These are phyloP conservation scores for Poecilia gillii DNA, from an alignment of 2,797 vertebrate species.

Conservation along the genomic window DNA sequence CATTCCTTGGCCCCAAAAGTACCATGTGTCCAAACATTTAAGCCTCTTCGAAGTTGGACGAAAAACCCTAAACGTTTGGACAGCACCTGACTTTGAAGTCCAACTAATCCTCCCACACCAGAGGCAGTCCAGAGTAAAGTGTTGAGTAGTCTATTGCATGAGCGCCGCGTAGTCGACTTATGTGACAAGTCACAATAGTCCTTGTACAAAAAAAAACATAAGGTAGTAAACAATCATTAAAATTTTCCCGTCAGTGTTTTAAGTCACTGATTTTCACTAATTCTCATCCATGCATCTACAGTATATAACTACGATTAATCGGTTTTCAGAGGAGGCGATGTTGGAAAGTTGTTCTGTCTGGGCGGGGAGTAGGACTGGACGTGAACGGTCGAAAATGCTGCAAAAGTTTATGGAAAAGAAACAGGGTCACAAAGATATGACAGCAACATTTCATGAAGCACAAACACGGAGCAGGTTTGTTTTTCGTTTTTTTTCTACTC, in stretches of 20 bases:
- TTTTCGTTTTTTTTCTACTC: slow-evolving; percentile 16
- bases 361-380: slow-evolving; percentile 71
- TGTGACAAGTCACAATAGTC: slow-evolving; percentile 72
- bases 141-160: slow-evolving; percentile 80
- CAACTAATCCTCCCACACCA: slow-evolving; percentile 66
- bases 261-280: slow-evolving; percentile 72
- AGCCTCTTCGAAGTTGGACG: slow-evolving; percentile 17
- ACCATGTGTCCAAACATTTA: slow-evolving; percentile 64
- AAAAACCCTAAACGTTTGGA: slow-evolving; percentile 64
- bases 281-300: slow-evolving; percentile 78
- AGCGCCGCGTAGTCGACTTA: slow-evolving; percentile 76
- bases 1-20: slow-evolving; percentile 75
- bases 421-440: slow-evolving; percentile 63
- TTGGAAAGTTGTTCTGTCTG: slow-evolving; percentile 56
- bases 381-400: slow-evolving; percentile 65
- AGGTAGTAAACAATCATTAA: slow-evolving; percentile 78
- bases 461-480: slow-evolving; percentile 66
- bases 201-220: slow-evolving; percentile 75
- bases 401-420: slow-evolving; percentile 69
- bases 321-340: slow-evolving; percentile 63
- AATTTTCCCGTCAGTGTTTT: slow-evolving; percentile 67
- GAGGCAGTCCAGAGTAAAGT: slow-evolving; percentile 77
- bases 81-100: slow-evolving; percentile 67
- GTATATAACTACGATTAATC: slow-evolving; percentile 59
- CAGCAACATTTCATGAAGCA: slow-evolving; percentile 56